phyloP scores from a whole-genome alignment of 1,140 invertebrate species.

The Diuraphis noxia region DNA sequence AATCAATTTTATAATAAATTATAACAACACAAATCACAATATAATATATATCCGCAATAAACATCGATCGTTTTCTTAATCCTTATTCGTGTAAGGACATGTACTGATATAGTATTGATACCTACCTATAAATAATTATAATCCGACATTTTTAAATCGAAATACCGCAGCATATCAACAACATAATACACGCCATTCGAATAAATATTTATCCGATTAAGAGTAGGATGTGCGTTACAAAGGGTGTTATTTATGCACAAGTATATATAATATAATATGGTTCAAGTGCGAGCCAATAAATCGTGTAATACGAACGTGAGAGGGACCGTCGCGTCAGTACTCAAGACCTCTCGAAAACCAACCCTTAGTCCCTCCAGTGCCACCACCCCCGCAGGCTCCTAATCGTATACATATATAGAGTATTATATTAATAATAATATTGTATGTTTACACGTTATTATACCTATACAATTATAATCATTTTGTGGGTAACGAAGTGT shows the following conservation, averaged over 20 bases:
- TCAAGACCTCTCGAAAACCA: background rate
- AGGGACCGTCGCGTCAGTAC: background rate
- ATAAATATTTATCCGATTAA: background rate
- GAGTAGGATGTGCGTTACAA: background rate
- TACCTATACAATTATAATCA: background rate
- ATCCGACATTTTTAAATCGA: background rate
- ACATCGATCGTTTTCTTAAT: background rate
- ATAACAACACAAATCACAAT: background rate
- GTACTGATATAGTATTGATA: background rate
- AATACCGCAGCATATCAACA: background rate
- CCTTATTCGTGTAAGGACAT: background rate
- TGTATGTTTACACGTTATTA: background rate
- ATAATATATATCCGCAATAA: background rate
- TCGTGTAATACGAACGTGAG: background rate
- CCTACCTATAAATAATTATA: background rate
- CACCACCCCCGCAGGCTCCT: background rate
- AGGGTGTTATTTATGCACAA: background rate
- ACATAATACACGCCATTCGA: background rate
- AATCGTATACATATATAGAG: background rate
- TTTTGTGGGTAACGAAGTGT: background rate
- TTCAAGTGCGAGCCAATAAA: background rate
- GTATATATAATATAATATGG: background rate
- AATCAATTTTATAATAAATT: background rate
- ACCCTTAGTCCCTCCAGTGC: background rate
- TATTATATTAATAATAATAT: conserved; percentile 9